Base-by-base conservation (phyloP, 2,797 vertebrate genomes). In the Platalea minor region DNA sequence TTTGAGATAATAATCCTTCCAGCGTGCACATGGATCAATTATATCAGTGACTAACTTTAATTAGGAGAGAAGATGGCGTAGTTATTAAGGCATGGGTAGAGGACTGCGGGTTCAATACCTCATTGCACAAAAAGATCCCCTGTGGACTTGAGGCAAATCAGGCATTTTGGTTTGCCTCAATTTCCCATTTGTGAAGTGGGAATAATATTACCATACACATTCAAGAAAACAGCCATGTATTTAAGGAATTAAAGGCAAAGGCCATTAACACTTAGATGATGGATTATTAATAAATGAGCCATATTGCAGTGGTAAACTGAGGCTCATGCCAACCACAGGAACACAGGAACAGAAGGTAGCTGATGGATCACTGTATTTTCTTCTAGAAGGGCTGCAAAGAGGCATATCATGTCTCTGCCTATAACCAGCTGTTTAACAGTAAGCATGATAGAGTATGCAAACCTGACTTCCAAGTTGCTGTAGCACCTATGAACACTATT, bases 91-190 rank as follows among this genome's bases (percentile, higher is more conserved):
- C 28, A 84, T 28, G 60, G 69, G 37, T 63, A 37, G 13, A 61
- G 51, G 33, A 33, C 74, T 89, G 51, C 48, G 69, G 70, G 67
- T 91, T 91, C 89, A 86, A 53, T 21, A 79, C 46, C 48, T 91
- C 31, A 3, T 10, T 57, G 65, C 60, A 87, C 56, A 85, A 69
- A 69, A 93, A 65, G 75, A 57, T 78, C 19, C 74, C 70, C 84
- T 67, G 84, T 26, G 63, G 74, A 48, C 70, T 75, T 54, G 85
- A 95, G 57, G 67, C 41, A 61, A 75, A 86, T 67, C 33, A 24
- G 41, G 60, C 45, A 53, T 83, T 95, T 92, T 88, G 89, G 87
- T 91, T 93, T 91, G 72, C 85, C 91, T 92, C 89, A 85, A 37
- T 64, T 91, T 94, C 93, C 83, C 35, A 17, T n/a, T 56, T 43